Percentiles rank a stretch among this genome's conserved stretches.
These are phyloP conservation scores for Megaustenia siamemsis DNA, from an alignment of 2,888 invertebrate species.

Conservation along the genomic window DNA sequence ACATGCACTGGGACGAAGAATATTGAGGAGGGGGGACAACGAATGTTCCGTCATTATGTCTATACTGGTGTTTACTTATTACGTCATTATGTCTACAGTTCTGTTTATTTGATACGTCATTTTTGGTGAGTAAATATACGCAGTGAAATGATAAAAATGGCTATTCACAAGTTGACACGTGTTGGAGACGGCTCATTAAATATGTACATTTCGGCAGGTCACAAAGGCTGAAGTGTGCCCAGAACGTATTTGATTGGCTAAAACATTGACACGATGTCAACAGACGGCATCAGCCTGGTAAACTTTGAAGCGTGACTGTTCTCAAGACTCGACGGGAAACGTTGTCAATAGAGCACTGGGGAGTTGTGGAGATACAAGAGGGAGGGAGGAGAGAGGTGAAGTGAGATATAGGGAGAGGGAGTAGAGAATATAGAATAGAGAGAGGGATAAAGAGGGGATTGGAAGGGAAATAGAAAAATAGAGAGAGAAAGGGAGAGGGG, in stretches of 20 bases:
- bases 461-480: neutral
- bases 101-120: no score
- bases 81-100: no score
- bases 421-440: neutral
- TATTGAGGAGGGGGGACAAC: no score
- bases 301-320: conserved; percentile 28
- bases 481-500: neutral
- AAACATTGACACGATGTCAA: conserved; percentile 33
- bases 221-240: conserved; percentile 7
- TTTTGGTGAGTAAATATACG: neutral
- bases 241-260: conserved; percentile 3
- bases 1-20: no score
- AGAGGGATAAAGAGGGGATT: conserved; percentile 24
- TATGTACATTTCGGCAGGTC: conserved; percentile 27
- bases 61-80: no score
- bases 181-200: neutral
- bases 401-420: neutral
- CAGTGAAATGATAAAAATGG: neutral
- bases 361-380: neutral
- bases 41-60: no score
- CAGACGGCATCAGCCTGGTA: neutral
- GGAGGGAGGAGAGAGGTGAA: neutral
- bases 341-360: neutral
- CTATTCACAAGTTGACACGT: conserved; percentile 16
- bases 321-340: no score